Conservation (phyloP, 2,888 invertebrate genomes). For the Auanema sp. region DNA sequence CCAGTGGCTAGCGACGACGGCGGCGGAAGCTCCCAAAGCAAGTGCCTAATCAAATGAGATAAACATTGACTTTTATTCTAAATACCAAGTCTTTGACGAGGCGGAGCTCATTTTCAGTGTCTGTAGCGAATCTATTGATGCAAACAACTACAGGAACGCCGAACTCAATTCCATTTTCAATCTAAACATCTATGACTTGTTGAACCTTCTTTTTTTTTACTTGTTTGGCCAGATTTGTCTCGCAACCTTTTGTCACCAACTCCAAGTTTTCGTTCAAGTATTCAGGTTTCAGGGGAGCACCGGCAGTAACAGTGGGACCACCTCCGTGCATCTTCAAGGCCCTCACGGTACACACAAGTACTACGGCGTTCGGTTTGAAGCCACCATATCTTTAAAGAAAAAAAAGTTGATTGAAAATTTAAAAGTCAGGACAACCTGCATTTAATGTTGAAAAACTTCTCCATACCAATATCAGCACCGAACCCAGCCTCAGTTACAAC, state of each 20-base stretch:
- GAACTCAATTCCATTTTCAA: constrained; percentile 84
- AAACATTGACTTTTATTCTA: not conserved
- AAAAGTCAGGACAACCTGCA: constrained; percentile 42
- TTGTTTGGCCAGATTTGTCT: constrained; percentile 82
- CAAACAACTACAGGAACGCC: constrained; percentile 92
- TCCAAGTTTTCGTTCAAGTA: constrained; percentile 82
- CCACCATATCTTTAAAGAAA: constrained; percentile 80
- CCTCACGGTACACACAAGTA: constrained; percentile 87
- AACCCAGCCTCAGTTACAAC: constrained; percentile 98
- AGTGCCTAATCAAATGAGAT: constrained; percentile 67
- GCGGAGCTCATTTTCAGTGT: constrained; percentile 81
- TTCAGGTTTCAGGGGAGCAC: constrained; percentile 76
- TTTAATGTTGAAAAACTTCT: constrained; percentile 63
- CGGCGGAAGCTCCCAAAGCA: constrained; percentile 82
- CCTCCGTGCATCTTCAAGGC: constrained; percentile 99
- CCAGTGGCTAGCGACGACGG: constrained; percentile 88
- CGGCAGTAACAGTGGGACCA: constrained; percentile 80
- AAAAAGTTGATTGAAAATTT: no score
- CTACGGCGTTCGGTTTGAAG: constrained; percentile 82
- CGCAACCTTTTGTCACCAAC: constrained; percentile 80
- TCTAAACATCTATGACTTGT: constrained; percentile 68
- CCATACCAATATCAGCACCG: constrained; percentile 85
- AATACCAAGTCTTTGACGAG: constrained; percentile 73
- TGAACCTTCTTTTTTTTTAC: constrained; percentile 27
- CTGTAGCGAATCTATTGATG: constrained; percentile 82